Percentiles rank a stretch among this genome's conserved stretches.
Evolutionary conservation across 1,140 invertebrate genomes (phyloP).

Genomic region (Agrypnia vestita): DNA sequence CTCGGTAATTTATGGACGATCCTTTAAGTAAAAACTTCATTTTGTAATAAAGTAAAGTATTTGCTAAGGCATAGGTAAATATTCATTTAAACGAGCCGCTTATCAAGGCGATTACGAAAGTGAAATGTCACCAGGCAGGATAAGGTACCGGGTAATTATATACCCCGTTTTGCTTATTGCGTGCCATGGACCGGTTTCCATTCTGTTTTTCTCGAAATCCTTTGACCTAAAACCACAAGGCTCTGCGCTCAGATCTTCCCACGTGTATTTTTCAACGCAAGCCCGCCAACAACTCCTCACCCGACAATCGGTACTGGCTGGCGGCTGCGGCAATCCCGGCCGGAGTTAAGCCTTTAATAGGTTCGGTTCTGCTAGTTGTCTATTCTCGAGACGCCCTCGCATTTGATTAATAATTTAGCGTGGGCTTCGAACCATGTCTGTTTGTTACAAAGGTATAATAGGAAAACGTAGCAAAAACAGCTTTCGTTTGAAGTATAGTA

Average conservation of each 20-base stretch:
- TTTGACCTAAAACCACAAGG: conserved; percentile 40
- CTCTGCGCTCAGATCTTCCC: conserved; percentile 4
- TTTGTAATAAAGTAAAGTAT: too few relatives aligned
- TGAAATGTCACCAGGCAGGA: background rate
- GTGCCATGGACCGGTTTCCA: background rate
- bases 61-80: too few relatives aligned
- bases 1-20: too few relatives aligned
- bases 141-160: background rate
- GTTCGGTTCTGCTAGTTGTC: conserved; percentile 7
- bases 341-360: background rate
- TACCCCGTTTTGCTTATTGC: background rate
- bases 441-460: background rate
- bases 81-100: background rate
- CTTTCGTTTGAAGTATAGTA: too few relatives aligned
- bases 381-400: conserved; percentile 34
- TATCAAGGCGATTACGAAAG: conserved; percentile 1
- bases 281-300: background rate
- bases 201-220: conserved; percentile 21
- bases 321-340: background rate
- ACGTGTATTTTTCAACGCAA: conserved; percentile 34
- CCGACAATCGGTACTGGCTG: background rate
- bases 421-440: conserved; percentile 12
- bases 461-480: too few relatives aligned
- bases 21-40: too few relatives aligned
- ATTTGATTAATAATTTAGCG: conserved; percentile 32